Evolutionary conservation across 2,888 invertebrate genomes (phyloP), one percentile per base, ranked within the genome.

Genomic region (Seladonia tumulorum): DNA sequence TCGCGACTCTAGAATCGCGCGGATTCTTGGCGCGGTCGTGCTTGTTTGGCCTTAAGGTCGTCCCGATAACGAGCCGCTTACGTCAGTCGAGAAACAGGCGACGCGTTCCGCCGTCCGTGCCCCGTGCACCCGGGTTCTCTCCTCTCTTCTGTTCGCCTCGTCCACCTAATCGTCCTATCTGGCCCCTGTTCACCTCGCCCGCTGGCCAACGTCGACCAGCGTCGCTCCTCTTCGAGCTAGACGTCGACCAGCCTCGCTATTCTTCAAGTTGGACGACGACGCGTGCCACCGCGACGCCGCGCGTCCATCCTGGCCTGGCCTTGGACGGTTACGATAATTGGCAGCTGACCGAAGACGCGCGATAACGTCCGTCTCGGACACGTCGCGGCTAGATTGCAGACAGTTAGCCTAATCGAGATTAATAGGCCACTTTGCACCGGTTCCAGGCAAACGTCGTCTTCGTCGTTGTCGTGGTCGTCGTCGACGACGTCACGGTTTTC

Each of bases 271-370:
- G 49, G n/a, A 35, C 68, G 39, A 12, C 22, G 68, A 68, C 68
- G 68, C 68, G 68, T 42, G 68, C 68, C 82, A 81, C 82, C 35
- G 66, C 29, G 66, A 35, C 66, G 66, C 35, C 18, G 18, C 35
- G 16, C 66, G 66, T 66, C 18, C 35, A 22, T 66, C 83, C 53
- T 29, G 66, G 16, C 35, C 76, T 82, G 86, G 81, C 89, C 90
- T 90, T 90, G 90, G 68, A 81, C 85, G 89, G 89, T 87, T 85
- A 88, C 83, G 82, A 90, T 90, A 89, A 90, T 90, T 89, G 88
- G 68, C 68, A 68, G 68, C 39, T 12, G 87, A 85, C 83, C 42
- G 87, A 83, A 89, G 88, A 86, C 63, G 45, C 85, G 85, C 79
- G 73, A 39, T 75, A 68, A 53, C 60, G 42, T 63, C 29, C 60